Conservation (phyloP, 2,113 vertebrate genomes). For the Cyphomyrus plagiostoma region DNA sequence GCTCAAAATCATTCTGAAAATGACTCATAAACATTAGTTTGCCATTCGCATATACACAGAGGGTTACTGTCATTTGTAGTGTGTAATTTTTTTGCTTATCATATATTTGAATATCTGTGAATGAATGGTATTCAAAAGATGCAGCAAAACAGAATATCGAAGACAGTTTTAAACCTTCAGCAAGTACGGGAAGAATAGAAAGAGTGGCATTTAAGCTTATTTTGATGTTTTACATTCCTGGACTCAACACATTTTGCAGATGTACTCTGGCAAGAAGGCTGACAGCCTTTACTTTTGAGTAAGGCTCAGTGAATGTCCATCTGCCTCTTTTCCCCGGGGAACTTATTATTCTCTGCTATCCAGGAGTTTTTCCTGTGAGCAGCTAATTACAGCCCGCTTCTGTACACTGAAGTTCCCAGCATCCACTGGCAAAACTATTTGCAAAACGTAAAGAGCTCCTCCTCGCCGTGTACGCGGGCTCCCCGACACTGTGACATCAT, state of each 20-base stretch:
- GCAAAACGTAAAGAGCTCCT: no score
- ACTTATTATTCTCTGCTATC: slow-evolving; percentile 65
- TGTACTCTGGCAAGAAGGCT: not conserved
- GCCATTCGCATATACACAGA: not conserved
- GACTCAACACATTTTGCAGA: slow-evolving; percentile 6
- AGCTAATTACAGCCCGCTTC: slow-evolving; percentile 46
- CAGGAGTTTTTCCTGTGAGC: slow-evolving; percentile 59
- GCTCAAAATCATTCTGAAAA: not conserved
- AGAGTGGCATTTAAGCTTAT: not conserved
- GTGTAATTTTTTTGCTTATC: not conserved
- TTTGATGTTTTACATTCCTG: not conserved
- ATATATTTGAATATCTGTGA: not conserved
- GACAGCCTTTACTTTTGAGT: slow-evolving; percentile 49
- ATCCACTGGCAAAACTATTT: not conserved
- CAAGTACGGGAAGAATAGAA: not conserved
- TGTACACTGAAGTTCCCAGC: slow-evolving; percentile 28
- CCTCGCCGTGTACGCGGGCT: not conserved
- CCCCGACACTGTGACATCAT: not conserved
- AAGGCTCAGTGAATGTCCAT: slow-evolving; percentile 66
- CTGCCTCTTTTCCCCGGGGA: slow-evolving; percentile 62
- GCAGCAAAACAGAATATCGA: not conserved
- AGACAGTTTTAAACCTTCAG: not conserved
- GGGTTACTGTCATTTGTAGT: not conserved
- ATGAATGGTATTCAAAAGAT: not conserved
- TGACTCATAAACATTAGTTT: not conserved